These are phyloP conservation scores for Pygmarrhopalites habei DNA, from an alignment of 1,140 invertebrate genomes.

Conservation along the genomic window DNA sequence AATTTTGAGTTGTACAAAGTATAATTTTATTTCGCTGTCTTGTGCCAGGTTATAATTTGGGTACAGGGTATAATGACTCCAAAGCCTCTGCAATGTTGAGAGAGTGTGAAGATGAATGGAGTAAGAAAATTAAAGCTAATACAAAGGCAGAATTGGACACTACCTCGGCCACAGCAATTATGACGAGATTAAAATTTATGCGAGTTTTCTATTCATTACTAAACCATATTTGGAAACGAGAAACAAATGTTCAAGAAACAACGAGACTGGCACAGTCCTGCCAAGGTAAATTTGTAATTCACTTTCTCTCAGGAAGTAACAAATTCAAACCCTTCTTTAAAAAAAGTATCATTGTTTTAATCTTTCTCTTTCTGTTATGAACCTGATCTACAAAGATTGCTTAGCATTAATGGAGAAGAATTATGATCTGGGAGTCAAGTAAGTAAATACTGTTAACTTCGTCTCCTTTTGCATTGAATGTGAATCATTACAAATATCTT, in stretches of 20 bases:
- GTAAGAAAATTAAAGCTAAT: constrained; percentile 56
- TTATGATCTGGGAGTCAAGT: constrained; percentile 16
- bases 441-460: too few relatives aligned
- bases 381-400: too few relatives aligned
- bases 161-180: constrained; percentile 28
- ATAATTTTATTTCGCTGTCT: too few relatives aligned
- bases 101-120: constrained; percentile 86
- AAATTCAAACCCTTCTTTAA: too few relatives aligned
- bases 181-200: constrained; percentile 37
- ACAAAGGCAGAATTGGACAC: constrained; percentile 37
- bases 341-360: too few relatives aligned
- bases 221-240: constrained; percentile 34
- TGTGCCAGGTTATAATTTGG: constrained; percentile 85
- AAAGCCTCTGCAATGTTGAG: constrained; percentile 72
- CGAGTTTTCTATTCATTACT: constrained; percentile 38
- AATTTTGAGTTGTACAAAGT: too few relatives aligned
- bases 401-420: constrained; percentile 26
- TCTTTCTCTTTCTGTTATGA: too few relatives aligned
- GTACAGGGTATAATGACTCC: constrained; percentile 71
- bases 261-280: constrained; percentile 25
- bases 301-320: too few relatives aligned
- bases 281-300: too few relatives aligned
- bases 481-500: too few relatives aligned
- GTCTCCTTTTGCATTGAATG: too few relatives aligned
- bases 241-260: constrained; percentile 28